Conservation (phyloP, 2,113 vertebrate species). For the Strix aluco region DNA sequence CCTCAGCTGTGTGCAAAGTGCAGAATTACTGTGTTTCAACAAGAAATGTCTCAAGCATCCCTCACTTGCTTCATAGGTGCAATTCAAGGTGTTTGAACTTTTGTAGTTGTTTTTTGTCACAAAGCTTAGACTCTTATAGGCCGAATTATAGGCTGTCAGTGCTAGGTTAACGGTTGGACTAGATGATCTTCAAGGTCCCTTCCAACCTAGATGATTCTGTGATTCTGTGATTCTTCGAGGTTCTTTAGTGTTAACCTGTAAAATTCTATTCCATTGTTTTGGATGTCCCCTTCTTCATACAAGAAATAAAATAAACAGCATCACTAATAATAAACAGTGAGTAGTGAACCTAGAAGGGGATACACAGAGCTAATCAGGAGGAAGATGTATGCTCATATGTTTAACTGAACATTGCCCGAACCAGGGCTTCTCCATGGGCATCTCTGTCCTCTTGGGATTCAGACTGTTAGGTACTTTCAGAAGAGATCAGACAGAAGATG, state of each 20-base stretch:
- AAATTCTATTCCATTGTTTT: background rate
- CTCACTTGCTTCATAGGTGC: background rate
- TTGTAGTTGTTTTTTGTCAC: background rate
- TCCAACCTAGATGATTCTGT: no score
- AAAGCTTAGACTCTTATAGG: background rate
- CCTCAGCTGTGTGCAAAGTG: background rate
- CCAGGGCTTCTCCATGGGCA: background rate
- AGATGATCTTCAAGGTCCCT: no score
- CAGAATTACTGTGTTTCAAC: background rate
- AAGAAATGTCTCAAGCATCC: background rate
- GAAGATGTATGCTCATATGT: accelerated
- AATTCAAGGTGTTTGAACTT: background rate
- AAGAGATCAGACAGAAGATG: background rate
- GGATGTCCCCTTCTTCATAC: background rate
- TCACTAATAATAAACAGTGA: background rate
- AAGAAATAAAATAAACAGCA: background rate
- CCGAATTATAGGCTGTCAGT: background rate
- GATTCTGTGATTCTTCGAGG: background rate
- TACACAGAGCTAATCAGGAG: background rate
- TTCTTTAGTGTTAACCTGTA: background rate
- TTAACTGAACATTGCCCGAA: background rate
- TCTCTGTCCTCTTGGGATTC: background rate
- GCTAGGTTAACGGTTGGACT: no score
- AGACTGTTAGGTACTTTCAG: background rate
- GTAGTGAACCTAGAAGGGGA: background rate